Percentiles rank a stretch among this genome's conserved stretches.
These are phyloP conservation scores for Hypselothyrea guttata DNA, from an alignment of 2,888 invertebrate species.

Conservation along the genomic window DNA sequence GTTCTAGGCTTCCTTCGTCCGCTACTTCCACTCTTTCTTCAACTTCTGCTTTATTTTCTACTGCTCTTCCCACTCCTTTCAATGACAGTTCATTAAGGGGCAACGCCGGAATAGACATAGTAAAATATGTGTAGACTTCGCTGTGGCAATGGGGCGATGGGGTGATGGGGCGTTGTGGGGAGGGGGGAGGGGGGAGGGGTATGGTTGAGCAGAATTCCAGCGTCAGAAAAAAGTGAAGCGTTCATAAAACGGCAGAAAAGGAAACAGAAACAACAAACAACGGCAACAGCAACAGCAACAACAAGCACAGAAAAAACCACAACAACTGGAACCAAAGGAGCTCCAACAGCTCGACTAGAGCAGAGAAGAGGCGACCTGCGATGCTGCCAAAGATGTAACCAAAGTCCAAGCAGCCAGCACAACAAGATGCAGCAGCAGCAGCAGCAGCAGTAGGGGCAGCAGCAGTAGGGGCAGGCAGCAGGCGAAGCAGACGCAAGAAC, in stretches of 20 bases:
- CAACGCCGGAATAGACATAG: conserved; percentile 6
- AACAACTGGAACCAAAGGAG: conserved; percentile 35
- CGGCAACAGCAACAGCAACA: conserved; percentile 41
- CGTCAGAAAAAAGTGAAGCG: conserved; percentile 67
- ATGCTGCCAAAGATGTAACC: conserved; percentile 50
- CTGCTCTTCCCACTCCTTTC: neutral
- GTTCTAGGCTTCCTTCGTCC: too few species aligned
- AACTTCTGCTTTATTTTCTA: neutral
- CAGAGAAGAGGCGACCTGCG: conserved; percentile 12
- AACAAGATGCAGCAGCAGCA: conserved; percentile 15
- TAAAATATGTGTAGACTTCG: conserved; percentile 12
- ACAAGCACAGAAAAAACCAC: conserved; percentile 13
- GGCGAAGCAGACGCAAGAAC: too few species aligned
- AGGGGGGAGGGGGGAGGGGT: neutral
- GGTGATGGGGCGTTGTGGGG: too few species aligned
- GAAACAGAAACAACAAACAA: conserved; percentile 56
- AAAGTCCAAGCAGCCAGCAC: conserved; percentile 51
- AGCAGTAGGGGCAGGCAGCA: conserved; percentile 4
- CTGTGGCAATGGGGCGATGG: neutral
- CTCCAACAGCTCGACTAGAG: conserved; percentile 15
- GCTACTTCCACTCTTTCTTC: too few species aligned
- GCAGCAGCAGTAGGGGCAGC: neutral
- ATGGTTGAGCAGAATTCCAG: conserved; percentile 49
- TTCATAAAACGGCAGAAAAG: conserved; percentile 63
- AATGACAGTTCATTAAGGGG: conserved; percentile 51